Percentiles rank a stretch among this genome's conserved stretches.
Conservation (phyloP, 2,797 vertebrate species). For the Eulemur rubriventer region DNA sequence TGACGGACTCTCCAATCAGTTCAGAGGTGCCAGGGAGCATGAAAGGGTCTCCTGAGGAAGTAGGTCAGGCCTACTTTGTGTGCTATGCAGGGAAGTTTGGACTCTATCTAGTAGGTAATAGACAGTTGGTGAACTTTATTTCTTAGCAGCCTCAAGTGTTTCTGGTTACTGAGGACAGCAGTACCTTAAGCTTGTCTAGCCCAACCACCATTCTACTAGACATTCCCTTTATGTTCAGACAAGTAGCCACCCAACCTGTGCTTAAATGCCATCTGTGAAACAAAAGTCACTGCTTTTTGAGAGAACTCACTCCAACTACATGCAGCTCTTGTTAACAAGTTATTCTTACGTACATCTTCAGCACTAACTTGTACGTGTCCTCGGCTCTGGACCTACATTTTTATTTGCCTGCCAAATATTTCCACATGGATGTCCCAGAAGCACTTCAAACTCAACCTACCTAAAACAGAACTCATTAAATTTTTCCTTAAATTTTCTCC, state of each 20-base stretch:
- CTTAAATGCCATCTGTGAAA: background rate
- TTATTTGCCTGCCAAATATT: background rate
- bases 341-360: background rate
- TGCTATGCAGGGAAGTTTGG: background rate
- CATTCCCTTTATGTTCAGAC: background rate
- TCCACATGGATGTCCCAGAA: background rate
- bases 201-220: background rate
- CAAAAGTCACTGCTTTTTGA: background rate
- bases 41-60: too few relatives aligned
- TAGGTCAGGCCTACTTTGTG: background rate
- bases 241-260: background rate
- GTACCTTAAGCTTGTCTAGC: background rate
- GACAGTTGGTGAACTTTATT: background rate
- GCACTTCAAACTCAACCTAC: background rate
- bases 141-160: background rate
- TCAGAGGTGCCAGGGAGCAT: background rate
- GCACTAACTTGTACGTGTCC: background rate
- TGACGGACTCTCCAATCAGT: background rate
- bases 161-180: background rate
- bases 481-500: background rate
- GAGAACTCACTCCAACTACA: background rate
- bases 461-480: background rate
- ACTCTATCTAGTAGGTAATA: background rate
- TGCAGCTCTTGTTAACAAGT: background rate
- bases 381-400: background rate